A percentile compares a stretch with the other conserved stretches of the same genome.
Conservation (phyloP, 2,888 invertebrate species). For the Rhingia campestris region DNA sequence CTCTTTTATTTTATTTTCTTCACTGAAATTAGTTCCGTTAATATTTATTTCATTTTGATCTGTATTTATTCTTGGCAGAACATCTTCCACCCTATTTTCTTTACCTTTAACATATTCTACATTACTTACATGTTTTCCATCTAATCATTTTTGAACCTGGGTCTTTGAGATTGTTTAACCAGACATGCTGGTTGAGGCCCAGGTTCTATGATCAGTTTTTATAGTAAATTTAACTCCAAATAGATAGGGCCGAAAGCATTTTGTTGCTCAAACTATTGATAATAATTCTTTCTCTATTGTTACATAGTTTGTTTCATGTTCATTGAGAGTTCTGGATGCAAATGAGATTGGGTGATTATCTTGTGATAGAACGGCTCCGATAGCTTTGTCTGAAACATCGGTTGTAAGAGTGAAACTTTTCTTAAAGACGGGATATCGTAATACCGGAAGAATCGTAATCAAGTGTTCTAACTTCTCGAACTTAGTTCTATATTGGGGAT, state of each 20-base stretch:
- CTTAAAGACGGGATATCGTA: conserved; percentile 15
- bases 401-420: conserved; percentile 4
- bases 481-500: conserved; percentile 10
- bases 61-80: too few relatives aligned
- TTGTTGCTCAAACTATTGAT: background rate
- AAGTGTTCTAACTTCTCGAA: background rate
- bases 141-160: background rate
- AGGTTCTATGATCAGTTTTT: background rate
- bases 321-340: conserved; percentile 10
- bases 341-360: background rate
- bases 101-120: too few relatives aligned
- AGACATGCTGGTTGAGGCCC: background rate
- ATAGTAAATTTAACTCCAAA: background rate
- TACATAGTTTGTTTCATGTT: conserved; percentile 19
- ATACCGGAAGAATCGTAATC: conserved; percentile 8
- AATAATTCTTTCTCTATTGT: conserved; percentile 21
- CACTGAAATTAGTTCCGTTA: too few relatives aligned
- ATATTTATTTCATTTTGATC: too few relatives aligned
- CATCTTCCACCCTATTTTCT: too few relatives aligned
- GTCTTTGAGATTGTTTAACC: background rate
- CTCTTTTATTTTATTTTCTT: too few relatives aligned
- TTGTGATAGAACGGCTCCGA: too few relatives aligned
- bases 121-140: too few relatives aligned
- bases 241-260: background rate
- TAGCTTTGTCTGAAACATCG: conserved; percentile 25